Conservation (phyloP, 2,888 invertebrate species). For the Adelphocoris suturalis region DNA sequence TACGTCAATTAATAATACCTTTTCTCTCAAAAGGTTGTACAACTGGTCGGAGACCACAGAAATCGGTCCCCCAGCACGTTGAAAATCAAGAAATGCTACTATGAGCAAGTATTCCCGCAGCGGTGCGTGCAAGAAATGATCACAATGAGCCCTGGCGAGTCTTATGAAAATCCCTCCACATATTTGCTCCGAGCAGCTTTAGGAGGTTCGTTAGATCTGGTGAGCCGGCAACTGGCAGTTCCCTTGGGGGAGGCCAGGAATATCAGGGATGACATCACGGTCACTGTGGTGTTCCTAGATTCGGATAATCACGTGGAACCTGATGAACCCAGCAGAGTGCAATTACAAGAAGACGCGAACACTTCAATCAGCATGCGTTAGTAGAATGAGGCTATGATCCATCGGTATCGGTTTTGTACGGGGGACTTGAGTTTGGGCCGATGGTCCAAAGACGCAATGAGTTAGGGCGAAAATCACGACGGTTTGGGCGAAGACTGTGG, state of each 20-base stretch:
- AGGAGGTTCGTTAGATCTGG: slow-evolving; percentile 92
- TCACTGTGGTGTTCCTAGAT: slow-evolving; percentile 95
- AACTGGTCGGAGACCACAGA: slow-evolving; percentile 95
- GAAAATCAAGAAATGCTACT: slow-evolving; percentile 85
- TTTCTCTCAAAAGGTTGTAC: slow-evolving; percentile 83
- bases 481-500: too few relatives aligned
- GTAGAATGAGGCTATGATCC: too few relatives aligned
- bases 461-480: too few relatives aligned
- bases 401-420: too few relatives aligned
- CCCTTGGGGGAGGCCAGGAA: slow-evolving; percentile 91
- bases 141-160: background rate
- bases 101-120: slow-evolving; percentile 83
- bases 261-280: slow-evolving; percentile 97
- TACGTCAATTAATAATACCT: too few relatives aligned
- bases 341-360: background rate
- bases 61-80: slow-evolving; percentile 91
- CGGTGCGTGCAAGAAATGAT: background rate
- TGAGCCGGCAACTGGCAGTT: slow-evolving; percentile 84
- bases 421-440: too few relatives aligned
- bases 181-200: slow-evolving; percentile 96
- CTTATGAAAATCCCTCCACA: slow-evolving; percentile 95
- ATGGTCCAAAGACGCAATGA: too few relatives aligned
- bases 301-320: slow-evolving; percentile 82
- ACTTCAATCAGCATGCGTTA: too few relatives aligned
- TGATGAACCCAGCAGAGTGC: too few relatives aligned